phyloP scores from a whole-genome alignment of 2,888 invertebrate species.

The Oligia strigilis region DNA sequence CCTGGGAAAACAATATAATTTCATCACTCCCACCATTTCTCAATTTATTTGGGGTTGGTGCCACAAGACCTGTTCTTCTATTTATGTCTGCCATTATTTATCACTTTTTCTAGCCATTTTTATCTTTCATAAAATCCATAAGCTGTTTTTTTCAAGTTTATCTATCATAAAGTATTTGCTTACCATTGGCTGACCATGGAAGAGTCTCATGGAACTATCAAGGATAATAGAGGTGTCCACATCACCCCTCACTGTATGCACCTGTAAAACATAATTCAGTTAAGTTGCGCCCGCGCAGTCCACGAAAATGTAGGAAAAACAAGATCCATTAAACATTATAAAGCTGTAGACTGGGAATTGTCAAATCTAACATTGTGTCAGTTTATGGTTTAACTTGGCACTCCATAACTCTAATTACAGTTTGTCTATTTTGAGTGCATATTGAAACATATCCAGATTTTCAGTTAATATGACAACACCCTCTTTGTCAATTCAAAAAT shows the following conservation, averaged over 20 bases:
- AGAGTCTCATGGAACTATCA: conserved; percentile 82
- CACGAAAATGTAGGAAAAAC: neutral
- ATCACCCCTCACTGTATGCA: conserved; percentile 79
- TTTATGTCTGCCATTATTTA: neutral
- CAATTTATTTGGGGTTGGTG: neutral
- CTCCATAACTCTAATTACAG: neutral
- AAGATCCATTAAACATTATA: neutral
- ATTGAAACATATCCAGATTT: neutral
- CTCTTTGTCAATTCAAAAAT: neutral
- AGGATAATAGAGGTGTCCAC: conserved; percentile 84
- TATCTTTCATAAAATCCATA: neutral
- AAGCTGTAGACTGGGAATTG: neutral
- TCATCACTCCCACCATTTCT: too few relatives aligned
- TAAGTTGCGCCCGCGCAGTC: neutral
- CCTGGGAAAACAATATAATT: conserved; percentile 64
- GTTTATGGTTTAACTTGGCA: neutral
- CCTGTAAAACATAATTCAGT: conserved; percentile 66
- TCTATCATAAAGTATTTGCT: conserved; percentile 48
- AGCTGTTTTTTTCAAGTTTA: neutral
- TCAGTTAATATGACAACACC: neutral
- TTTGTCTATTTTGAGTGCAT: neutral
- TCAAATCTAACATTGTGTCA: neutral
- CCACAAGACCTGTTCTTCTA: too few relatives aligned
- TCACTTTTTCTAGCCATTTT: neutral
- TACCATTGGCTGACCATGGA: conserved; percentile 83